Base-by-base conservation (phyloP, 2,888 invertebrate species). In the Campopleginae sp. region DNA sequence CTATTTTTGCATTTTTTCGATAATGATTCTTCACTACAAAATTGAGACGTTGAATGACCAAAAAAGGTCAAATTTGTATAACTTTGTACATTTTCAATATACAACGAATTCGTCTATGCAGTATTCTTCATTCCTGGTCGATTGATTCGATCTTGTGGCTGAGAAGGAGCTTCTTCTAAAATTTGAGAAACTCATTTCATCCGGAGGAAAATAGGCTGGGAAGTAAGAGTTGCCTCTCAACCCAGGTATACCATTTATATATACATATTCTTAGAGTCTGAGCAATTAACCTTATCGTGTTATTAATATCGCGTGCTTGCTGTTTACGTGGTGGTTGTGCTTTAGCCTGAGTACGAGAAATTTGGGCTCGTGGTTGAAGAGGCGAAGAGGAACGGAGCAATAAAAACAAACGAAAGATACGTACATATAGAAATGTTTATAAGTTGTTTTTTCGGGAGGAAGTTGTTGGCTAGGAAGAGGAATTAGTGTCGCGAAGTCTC, bases 211-310 rank as follows among this genome's bases (percentile, higher is more conserved):
- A 76, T 61, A 76, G 33, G 65, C 38, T 17, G 63, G 31, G 17
- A 76, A 33, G 17, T 10, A 27, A 0, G 71, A 71, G 71, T 51
- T 61, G 44, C 61, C 27, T 38, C 44, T 0, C 23, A 44, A 27
- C 27, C 7, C 61, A 42, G 12, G 7, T 74, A 74, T 38, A 63
- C 14, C 14, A 12, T 74, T 5, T 61, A 74, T 61, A 74, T 51
- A 17, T 33, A n/a, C n/a, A 44, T 19, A 63, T 48, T 68, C 27
- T 44, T 63, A 38, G 74, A 86, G 80, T 75, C 82, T 80, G 77
- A 82, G 88, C 88, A 89, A 91, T 90, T 90, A 89, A 85, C 87
- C 80, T 89, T 89, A 89, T 89, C 89, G 82, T 80, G 87, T 87
- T 89, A 89, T 89, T 91, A 90, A 90, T 88, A 90, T 89, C 87